Conservation (phyloP, 2,797 vertebrate species). For the Macropus fuliginosus region DNA sequence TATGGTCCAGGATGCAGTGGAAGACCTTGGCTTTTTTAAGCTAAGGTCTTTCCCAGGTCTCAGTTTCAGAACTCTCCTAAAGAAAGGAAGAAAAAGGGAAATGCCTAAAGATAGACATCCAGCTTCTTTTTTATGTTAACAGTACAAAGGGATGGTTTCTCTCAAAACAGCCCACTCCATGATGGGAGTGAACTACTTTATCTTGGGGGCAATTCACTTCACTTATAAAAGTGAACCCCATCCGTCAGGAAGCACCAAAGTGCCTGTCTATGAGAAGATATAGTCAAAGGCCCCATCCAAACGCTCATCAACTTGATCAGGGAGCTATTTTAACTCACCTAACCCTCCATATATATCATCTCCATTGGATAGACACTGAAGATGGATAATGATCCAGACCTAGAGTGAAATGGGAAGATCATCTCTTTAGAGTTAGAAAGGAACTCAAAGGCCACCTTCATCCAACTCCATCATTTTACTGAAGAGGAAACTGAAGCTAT, state of each 20-base stretch:
- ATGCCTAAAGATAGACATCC: not conserved
- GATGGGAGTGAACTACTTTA: not conserved
- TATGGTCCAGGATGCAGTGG: too few species aligned
- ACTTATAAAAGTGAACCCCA: not conserved
- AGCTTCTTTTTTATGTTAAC: not conserved
- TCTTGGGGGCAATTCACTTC: not conserved
- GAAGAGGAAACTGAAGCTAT: not conserved
- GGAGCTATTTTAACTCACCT: not conserved
- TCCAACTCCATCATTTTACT: not conserved
- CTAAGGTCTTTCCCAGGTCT: too few species aligned
- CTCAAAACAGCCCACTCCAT: not conserved
- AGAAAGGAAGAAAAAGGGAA: not conserved
- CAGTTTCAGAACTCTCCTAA: not conserved
- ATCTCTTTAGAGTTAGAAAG: not conserved
- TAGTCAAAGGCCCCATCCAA: not conserved
- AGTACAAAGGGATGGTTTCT: not conserved
- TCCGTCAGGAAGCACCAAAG: not conserved
- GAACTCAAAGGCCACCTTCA: not conserved
- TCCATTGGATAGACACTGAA: not conserved
- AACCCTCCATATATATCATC: not conserved
- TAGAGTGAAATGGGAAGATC: not conserved
- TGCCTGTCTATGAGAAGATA: not conserved
- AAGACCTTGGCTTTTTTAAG: too few species aligned
- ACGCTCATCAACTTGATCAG: not conserved
- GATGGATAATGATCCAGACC: not conserved